A percentile compares a stretch with the other conserved stretches of the same genome.
phyloP scores from a whole-genome alignment of 92 coral and sea anemone genomes.

The Micromussa lordhowensis region DNA sequence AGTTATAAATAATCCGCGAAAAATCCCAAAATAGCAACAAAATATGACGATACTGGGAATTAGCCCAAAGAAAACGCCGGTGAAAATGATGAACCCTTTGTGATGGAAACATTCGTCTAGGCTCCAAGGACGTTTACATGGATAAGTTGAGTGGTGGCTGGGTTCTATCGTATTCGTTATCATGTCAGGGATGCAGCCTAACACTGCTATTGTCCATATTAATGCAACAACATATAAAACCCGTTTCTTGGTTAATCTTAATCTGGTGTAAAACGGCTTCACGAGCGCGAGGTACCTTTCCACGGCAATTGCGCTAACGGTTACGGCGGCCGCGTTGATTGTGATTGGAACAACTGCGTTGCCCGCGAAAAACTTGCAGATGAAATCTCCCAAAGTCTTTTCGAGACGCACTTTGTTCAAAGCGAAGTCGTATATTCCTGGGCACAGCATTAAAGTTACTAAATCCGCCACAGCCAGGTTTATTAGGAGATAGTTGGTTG shows the following conservation, averaged over 20 bases:
- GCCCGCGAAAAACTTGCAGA: conserved; percentile 44
- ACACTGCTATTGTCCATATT: conserved; percentile 12
- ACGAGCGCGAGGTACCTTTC: conserved; percentile 56
- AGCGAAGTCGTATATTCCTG: conserved; percentile 29
- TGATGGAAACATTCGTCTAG: conserved; percentile 11
- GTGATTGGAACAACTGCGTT: conserved; percentile 37
- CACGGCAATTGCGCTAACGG: conserved; percentile 38
- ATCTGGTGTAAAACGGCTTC: conserved; percentile 25
- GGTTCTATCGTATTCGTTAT: conserved; percentile 4
- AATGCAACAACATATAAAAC: background rate
- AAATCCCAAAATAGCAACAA: conserved; percentile 43
- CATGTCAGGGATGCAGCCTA: conserved; percentile 21
- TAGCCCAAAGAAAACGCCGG: conserved; percentile 29
- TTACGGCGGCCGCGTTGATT: conserved; percentile 20
- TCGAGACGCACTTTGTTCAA: conserved; percentile 14
- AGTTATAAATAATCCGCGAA: conserved; percentile 48
- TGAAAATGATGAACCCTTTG: conserved; percentile 28
- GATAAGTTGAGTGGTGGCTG: background rate
- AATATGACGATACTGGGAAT: conserved; percentile 29
- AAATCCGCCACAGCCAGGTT: conserved; percentile 41
- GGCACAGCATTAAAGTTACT: conserved; percentile 20
- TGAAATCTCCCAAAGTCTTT: conserved; percentile 26
- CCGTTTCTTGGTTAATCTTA: conserved; percentile 23
- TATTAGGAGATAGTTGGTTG: conserved; percentile 32
- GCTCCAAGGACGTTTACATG: conserved; percentile 33